Conservation (phyloP, 2,113 vertebrate species). For the Rhombomys opimus region DNA sequence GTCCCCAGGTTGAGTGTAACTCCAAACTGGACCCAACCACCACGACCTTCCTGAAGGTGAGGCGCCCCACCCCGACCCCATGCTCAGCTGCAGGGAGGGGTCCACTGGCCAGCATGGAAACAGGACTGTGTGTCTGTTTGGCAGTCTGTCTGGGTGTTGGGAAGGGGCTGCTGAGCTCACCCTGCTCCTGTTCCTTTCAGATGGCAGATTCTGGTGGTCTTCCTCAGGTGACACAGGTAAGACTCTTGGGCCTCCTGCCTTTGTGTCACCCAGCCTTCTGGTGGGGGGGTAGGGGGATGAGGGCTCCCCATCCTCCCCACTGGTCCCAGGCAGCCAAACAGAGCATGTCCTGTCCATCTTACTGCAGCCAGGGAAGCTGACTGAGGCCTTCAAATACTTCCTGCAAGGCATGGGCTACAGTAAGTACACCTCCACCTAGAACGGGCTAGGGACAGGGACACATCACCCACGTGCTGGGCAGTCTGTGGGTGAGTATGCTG, state of each 20-base stretch:
- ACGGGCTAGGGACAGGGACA: background rate
- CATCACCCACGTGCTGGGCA: background rate
- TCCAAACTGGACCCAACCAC: constrained; percentile 98
- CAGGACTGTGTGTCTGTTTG: fast-evolving
- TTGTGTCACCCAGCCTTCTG: background rate
- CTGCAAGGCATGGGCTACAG: constrained; percentile 99
- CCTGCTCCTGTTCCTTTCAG: constrained; percentile 83
- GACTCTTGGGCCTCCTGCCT: background rate
- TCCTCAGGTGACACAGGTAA: constrained; percentile 98
- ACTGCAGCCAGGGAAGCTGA: constrained; percentile 95
- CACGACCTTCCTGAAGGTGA: constrained; percentile 98
- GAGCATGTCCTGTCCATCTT: constrained; percentile 27
- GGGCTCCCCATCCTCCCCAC: no score
- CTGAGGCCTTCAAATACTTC: constrained; percentile 99
- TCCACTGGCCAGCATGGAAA: background rate
- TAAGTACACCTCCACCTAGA: constrained; percentile 86
- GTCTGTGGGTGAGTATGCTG: background rate
- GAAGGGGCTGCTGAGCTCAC: background rate
- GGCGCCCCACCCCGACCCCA: background rate
- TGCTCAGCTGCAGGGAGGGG: background rate
- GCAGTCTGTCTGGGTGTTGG: background rate
- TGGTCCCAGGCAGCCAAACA: background rate
- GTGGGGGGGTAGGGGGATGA: background rate
- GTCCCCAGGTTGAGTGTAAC: constrained; percentile 95
- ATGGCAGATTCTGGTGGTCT: constrained; percentile 99